Evolutionary conservation across 2,797 vertebrate genomes (phyloP), one percentile per base, ranked within the genome.

Genomic region (Argentina silus): DNA sequence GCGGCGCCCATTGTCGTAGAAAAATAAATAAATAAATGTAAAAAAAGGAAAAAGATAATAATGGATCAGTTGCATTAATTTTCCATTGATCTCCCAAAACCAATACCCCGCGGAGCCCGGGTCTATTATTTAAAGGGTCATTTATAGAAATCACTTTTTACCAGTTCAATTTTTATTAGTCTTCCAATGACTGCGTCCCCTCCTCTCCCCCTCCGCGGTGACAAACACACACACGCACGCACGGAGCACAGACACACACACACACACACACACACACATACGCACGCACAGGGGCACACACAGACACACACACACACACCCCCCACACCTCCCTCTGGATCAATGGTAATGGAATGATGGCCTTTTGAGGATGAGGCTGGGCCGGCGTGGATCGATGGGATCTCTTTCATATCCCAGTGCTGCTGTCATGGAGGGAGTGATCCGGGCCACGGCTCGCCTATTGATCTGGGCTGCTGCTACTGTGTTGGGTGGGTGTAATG

Each of bases 281-380:
- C 77, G 67, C 62, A 50, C 42, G 69, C 42, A 61, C 67, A 74
- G 62, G 72, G 2, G 81, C 61, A 65, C 59, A 27, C 56, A 51
- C 66, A 51, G 57, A 73, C 57, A 73, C 60, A n/a, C n/a, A n/a
- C n/a, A n/a, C n/a, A n/a, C n/a, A n/a, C 67, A 50, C 81, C 88
- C 73, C 81, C 11, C 36, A 59, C 65, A 3, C 44, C 82, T 80
- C 84, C 69, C 3, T 59, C 79, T 82, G 85, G 93, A 97, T 98
- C 96, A 95, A 97, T 97, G 93, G 90, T 95, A 97, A 97, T 92
- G 94, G 93, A 96, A 97, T 96, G 96, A 96, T 92, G 89, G 94
- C 93, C 92, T 94, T 93, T 96, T 95, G 95, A 96, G 95, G 95
- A 97, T 94, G 95, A 94, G 93, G 90, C 90, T 91, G 93, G 92